Base-by-base conservation (phyloP, 2,888 invertebrate species). In the Drosophila picticornis region DNA sequence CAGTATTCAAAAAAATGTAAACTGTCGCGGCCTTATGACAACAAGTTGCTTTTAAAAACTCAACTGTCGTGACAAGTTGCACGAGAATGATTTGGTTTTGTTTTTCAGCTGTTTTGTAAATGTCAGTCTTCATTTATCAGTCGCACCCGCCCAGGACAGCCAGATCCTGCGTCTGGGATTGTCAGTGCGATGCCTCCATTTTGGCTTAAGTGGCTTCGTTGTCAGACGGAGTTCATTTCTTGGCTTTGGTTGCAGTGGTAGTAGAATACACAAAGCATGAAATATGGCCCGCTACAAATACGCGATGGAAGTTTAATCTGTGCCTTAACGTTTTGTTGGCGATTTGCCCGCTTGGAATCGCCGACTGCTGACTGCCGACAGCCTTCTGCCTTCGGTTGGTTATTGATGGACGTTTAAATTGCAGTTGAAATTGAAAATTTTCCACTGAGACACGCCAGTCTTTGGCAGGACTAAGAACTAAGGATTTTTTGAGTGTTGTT, bases 121-220 rank as follows among this genome's bases (percentile, higher is more conserved):
- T 92, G 92, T 92, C 92, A 92, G 89, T 92, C 92, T 92, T 92
- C 92, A 92, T 92, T 92, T 92, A 90, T 92, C 92, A 92, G 84
- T 75, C 67, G 72, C 83, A 68, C 77, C 72, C 67, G 71, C 62
- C 32, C 55, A 56, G 67, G 60, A 71, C 80, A 27, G 31, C 34
- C 11, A 16, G 48, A 19, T 36, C 36, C 69, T 34, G 53, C 29
- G 27, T 48, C 56, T 65, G 51, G 10, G 3, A 22, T 9, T 58
- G 29, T 63, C 48, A 13, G 31, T 31, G 52, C 55, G 53, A 48
- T 36, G 55, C 58, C 82, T 48, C 22, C 62, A 53, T 72, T 69
- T 75, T 80, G 83, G 77, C 90, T 87, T 87, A 87, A 87, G 87
- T 90, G 87, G 87, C 87, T 90, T 87, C 80, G 82, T 90, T 88